A percentile compares a stretch with the other conserved stretches of the same genome.
Evolutionary conservation across 1,140 invertebrate genomes (phyloP).

Genomic region (Leptonema lineaticorne): DNA sequence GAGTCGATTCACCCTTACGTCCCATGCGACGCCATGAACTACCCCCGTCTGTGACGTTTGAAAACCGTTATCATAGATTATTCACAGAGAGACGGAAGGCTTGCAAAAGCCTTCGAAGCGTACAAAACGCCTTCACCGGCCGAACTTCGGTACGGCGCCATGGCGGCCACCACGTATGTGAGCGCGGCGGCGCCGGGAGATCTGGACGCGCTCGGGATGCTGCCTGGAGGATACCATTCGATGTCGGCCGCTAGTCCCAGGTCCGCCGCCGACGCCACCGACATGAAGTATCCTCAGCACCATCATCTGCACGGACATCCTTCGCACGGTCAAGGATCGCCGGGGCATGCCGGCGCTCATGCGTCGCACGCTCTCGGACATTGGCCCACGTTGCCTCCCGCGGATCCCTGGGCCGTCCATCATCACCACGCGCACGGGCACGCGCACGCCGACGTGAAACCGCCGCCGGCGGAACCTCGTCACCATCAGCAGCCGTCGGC

Average conservation of each 20-base stretch:
- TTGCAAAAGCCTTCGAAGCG: slow-evolving; percentile 60
- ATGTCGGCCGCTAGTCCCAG: slow-evolving; percentile 76
- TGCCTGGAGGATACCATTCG: slow-evolving; percentile 71
- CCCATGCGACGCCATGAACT: slow-evolving; percentile 43
- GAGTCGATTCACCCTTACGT: slow-evolving; percentile 41
- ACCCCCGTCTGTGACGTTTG: slow-evolving; percentile 45
- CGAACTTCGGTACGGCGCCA: slow-evolving; percentile 63
- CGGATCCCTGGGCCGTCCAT: slow-evolving; percentile 80
- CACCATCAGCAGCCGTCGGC: slow-evolving; percentile 60
- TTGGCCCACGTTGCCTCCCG: slow-evolving; percentile 79
- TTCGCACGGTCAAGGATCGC: slow-evolving; percentile 49
- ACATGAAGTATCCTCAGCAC: slow-evolving; percentile 91
- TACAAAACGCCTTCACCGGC: slow-evolving; percentile 65
- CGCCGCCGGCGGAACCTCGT: slow-evolving; percentile 60
- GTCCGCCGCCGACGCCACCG: slow-evolving; percentile 75
- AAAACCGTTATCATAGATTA: slow-evolving; percentile 41
- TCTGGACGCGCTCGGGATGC: slow-evolving; percentile 70
- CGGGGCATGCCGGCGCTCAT: slow-evolving; percentile 44
- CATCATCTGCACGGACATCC: slow-evolving; percentile 65
- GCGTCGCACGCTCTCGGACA: slow-evolving; percentile 73
- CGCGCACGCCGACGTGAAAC: slow-evolving; percentile 69
- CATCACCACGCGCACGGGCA: slow-evolving; percentile 64
- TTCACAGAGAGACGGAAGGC: slow-evolving; percentile 47
- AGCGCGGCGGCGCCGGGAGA: slow-evolving; percentile 71
- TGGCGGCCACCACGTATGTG: slow-evolving; percentile 85